Evolutionary conservation across 2,797 vertebrate species (phyloP).

Genomic region (Nasua narica): DNA sequence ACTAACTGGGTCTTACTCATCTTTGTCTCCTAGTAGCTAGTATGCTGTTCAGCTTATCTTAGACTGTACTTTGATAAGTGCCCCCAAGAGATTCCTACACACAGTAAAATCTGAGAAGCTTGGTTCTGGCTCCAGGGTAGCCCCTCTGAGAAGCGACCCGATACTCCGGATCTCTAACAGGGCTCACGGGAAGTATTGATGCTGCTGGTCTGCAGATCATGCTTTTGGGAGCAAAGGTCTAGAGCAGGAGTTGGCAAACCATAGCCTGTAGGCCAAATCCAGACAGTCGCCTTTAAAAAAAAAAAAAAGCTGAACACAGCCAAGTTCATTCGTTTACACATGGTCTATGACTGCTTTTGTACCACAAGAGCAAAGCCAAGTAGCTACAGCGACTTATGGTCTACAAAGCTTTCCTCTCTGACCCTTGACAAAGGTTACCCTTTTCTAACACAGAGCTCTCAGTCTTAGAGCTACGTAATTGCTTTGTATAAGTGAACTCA

Average conservation of each 20-base stretch:
- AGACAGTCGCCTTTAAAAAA: not conserved
- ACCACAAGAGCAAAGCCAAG: not conserved
- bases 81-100: not conserved
- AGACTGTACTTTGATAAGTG: not conserved
- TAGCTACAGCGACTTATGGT: not conserved
- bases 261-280: not conserved
- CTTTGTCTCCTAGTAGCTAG: not conserved
- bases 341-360: not conserved
- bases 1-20: not conserved
- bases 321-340: slow-evolving; percentile 28
- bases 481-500: not conserved
- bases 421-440: not conserved
- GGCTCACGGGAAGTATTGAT: not conserved
- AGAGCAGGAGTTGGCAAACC: not conserved
- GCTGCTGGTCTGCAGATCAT: not conserved
- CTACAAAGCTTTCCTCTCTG: not conserved
- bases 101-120: not conserved
- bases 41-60: not conserved
- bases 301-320: not conserved
- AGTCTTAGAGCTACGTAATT: not conserved
- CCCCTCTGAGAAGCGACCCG: not conserved
- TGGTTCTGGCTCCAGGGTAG: not conserved
- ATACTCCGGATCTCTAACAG: not conserved
- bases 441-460: not conserved
- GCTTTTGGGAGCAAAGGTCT: not conserved